Evolutionary conservation across 1,140 invertebrate genomes (phyloP).

Genomic region (Diorhabda carinulata): DNA sequence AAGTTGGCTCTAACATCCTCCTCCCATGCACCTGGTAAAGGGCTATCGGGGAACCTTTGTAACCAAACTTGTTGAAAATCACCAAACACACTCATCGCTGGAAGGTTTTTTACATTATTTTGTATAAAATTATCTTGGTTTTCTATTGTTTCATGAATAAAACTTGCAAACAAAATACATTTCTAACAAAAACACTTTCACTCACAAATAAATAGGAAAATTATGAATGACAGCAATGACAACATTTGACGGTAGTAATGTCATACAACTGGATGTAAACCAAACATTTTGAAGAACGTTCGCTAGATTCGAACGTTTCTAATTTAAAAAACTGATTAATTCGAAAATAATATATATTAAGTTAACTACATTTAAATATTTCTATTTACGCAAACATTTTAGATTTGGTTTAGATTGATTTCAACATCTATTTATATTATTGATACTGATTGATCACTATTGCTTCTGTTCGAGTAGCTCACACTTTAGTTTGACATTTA

Average conservation of each 20-base stretch:
- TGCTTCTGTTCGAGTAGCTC: no score
- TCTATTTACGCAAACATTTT: no score
- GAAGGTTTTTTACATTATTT: slow-evolving; percentile 24
- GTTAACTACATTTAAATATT: no score
- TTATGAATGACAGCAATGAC: not conserved
- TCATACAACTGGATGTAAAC: not conserved
- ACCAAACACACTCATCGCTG: slow-evolving; percentile 77
- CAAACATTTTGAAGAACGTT: not conserved
- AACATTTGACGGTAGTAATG: not conserved
- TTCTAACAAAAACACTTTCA: slow-evolving; percentile 13
- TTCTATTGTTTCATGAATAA: not conserved
- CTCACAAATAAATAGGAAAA: slow-evolving; percentile 8
- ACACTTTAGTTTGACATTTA: no score
- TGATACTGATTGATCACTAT: no score
- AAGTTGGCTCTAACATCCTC: slow-evolving; percentile 85
- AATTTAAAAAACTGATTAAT: no score
- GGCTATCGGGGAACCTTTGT: slow-evolving; percentile 82
- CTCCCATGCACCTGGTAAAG: slow-evolving; percentile 83
- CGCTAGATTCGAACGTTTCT: no score
- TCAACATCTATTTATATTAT: no score
- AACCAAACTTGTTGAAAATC: slow-evolving; percentile 85
- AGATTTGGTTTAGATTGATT: no score
- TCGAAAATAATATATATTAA: no score
- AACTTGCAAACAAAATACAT: slow-evolving; percentile 6
- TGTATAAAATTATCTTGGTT: not conserved